phyloP scores from a whole-genome alignment of 2,888 invertebrate species.

The Caenorhabditis sp. region DNA sequence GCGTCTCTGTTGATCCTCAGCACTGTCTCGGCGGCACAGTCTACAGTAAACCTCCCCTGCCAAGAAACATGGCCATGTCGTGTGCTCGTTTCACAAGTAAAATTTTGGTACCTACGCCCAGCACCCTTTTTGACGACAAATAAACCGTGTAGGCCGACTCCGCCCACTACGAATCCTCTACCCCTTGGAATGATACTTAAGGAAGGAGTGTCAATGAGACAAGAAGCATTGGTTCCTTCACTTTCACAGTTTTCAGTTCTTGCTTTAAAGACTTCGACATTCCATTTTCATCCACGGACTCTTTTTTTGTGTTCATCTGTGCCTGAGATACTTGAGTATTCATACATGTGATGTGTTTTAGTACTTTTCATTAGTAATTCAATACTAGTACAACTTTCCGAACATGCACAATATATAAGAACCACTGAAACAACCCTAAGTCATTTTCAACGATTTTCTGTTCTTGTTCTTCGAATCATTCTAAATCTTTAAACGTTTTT shows the following conservation, averaged over 20 bases:
- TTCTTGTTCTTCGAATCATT: too few species aligned
- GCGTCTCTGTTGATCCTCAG: background rate
- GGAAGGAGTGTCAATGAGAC: constrained; percentile 50
- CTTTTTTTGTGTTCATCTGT: background rate
- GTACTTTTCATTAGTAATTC: constrained; percentile 37
- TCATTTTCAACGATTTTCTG: too few species aligned
- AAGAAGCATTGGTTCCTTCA: constrained; percentile 49
- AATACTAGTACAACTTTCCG: constrained; percentile 15
- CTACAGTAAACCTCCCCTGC: constrained; percentile 51
- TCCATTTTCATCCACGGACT: background rate
- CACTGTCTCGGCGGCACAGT: constrained; percentile 30
- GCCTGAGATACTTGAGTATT: background rate
- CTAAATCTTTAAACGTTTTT: too few species aligned
- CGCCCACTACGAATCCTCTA: constrained; percentile 41
- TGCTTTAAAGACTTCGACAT: background rate
- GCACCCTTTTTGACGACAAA: constrained; percentile 62
- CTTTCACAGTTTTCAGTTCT: background rate
- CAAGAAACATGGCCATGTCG: constrained; percentile 61
- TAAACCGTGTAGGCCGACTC: constrained; percentile 50
- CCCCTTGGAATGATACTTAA: constrained; percentile 51
- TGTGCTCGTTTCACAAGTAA: constrained; percentile 63
- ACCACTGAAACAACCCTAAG: constrained; percentile 4
- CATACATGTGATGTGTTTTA: background rate
- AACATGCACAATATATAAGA: background rate
- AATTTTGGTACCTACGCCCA: constrained; percentile 56